Evolutionary conservation across 2,797 vertebrate genomes (phyloP), one percentile per base, ranked within the genome.

Genomic region (Paguma larvata): DNA sequence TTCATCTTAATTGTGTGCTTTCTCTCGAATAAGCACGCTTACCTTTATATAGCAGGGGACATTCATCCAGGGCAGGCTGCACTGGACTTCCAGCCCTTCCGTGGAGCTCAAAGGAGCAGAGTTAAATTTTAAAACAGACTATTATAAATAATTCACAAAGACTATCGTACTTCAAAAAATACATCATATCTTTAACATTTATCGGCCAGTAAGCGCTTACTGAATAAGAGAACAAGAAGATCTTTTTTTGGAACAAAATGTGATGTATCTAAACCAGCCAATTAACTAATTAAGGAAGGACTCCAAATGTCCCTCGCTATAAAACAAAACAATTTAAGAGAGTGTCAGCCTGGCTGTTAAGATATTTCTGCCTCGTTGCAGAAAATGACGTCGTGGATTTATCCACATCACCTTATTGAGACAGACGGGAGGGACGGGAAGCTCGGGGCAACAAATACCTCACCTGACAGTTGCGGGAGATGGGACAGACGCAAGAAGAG

Each of bases 111-210:
- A 87, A 67, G 67, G 15, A 84, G 30, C 85, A 72, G 41, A 87
- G 83, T 65, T 89, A 18, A 89, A 92, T 92, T 91, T 59, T n/a
- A 89, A 80, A 97, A 89, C 6, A 27, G 89, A 77, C 38, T 53
- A n/a, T 65, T 90, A 70, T 46, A 95, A 95, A 91, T 88, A 94
- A 77, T 83, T 62, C 46, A 72, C 56, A 86, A 75, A 95, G 44
- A 80, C 51, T 18, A 90, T 84, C 11, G 3, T 87, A 68, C 67
- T 78, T 91, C 59, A 88, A 38, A 92, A 85, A 77, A 67, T 27
- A 38, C 15, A 84, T 46, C 62, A 6, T 78, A 53, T 79, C 9
- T 67, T 91, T 88, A 83, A 77, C 87, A 75, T 34, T 56, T 25
- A 84, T 95, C 0, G 0, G 13, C 48, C 44, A 77, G 41, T 25